Evolutionary conservation across 2,888 invertebrate genomes (phyloP), one percentile per base, ranked within the genome.

Genomic region (Heliconius erato): DNA sequence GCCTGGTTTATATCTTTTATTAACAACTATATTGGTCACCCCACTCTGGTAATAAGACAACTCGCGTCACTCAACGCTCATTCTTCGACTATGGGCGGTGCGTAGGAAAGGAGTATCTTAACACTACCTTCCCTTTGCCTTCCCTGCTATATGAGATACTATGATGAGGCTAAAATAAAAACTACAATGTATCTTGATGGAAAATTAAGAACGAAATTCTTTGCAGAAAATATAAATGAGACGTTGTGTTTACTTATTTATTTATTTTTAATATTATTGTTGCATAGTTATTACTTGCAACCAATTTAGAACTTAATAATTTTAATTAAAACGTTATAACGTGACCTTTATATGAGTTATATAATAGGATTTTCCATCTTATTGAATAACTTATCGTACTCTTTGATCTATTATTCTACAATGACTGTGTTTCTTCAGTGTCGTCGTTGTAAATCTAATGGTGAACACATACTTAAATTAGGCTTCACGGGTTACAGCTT

Each of bases 331-430:
- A n/a, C 44, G 0, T 28, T 72, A 72, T 76, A 67, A 12, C 19
- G n/a, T 67, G 63, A 14, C 16, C 35, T 67, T 67, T 49, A 28
- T 78, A 14, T 67, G 44, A 32, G 23, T 76, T 35, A 78, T 44
- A 32, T 49, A 49, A 78, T 78, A 78, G 78, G 78, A 68, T 78
- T 78, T 78, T 78, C 78, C 78, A 23, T 68, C 26, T 28, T 68
- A 78, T 49, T 78, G 78, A 78, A 78, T 78, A 23, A 49, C 68
- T 78, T 67, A 78, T 78, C 49, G 32, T 32, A 49, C 19, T 14
- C 67, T 67, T 68, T 68, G 49, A 78, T 67, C 28, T 68, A 32
- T 68, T 67, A 78, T 78, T 28, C 68, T 32, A 78, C 14, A 26
- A 49, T 78, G 44, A 67, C 63, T 44, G 40, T 54, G 54, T 59